phyloP scores from a whole-genome alignment of 2,113 vertebrate genomes.

The Emydocephalus ijimae region DNA sequence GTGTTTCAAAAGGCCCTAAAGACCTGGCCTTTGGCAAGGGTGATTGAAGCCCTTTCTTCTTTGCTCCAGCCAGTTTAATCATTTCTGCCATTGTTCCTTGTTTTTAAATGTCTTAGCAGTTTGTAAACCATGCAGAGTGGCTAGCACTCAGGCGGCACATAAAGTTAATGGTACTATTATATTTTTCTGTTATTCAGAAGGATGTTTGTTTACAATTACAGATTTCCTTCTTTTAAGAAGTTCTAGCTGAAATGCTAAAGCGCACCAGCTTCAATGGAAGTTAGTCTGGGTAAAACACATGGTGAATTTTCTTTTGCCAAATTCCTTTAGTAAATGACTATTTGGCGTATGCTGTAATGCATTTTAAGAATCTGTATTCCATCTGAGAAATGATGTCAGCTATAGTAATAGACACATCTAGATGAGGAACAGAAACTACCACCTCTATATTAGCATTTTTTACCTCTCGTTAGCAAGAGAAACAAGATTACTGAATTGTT shows the following conservation, averaged over 20 bases:
- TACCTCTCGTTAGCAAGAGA: background rate
- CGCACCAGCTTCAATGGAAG: background rate
- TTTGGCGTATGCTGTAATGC: background rate
- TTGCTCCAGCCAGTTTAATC: background rate
- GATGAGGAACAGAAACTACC: background rate
- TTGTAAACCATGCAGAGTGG: background rate
- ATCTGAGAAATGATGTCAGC: background rate
- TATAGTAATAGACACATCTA: background rate
- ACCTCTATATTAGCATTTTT: background rate
- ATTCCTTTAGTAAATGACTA: background rate
- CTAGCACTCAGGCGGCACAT: background rate
- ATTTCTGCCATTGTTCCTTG: background rate
- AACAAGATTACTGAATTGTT: background rate
- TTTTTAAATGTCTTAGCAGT: background rate
- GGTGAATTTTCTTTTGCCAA: background rate
- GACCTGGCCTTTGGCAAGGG: background rate
- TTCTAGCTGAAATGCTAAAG: background rate
- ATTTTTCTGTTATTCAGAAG: background rate
- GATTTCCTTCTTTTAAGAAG: background rate
- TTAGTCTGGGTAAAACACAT: background rate
- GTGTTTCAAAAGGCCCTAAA: too few species aligned
- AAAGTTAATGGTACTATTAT: background rate
- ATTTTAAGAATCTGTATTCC: background rate
- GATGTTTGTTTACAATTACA: background rate
- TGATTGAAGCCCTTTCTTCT: background rate